These are phyloP conservation scores for Montipora capitata DNA, from an alignment of 92 coral and sea anemone genomes.

Conservation along the genomic window DNA sequence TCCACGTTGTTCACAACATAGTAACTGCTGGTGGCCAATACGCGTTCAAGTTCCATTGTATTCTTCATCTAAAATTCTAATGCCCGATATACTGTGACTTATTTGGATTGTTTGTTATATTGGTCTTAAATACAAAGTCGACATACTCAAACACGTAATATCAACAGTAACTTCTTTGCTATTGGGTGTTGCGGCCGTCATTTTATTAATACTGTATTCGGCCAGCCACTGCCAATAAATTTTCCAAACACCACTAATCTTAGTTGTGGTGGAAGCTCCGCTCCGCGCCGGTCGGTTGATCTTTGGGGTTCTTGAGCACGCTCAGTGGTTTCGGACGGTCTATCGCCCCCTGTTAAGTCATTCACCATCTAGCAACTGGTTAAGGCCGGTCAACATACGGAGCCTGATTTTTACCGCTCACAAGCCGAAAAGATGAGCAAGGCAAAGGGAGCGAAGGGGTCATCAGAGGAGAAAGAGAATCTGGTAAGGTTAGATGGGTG, in stretches of 20 bases:
- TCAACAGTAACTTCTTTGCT: neutral
- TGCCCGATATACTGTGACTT: slow-evolving; percentile 6
- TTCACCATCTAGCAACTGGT: neutral
- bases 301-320: neutral
- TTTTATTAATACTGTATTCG: slow-evolving; percentile 42
- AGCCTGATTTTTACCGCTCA: slow-evolving; percentile 17
- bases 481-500: slow-evolving; percentile 18
- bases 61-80: neutral
- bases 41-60: slow-evolving; percentile 1
- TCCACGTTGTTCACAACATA: neutral
- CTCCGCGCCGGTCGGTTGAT: slow-evolving; percentile 21
- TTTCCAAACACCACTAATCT: slow-evolving; percentile 15
- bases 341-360: neutral
- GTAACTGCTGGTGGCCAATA: slow-evolving; percentile 15
- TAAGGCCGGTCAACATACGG: neutral
- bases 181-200: slow-evolving; percentile 26
- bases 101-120: slow-evolving; percentile 29
- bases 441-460: slow-evolving; percentile 10
- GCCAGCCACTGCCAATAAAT: slow-evolving; percentile 41
- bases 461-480: slow-evolving; percentile 37
- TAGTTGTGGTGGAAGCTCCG: slow-evolving; percentile 7
- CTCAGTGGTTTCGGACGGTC: neutral
- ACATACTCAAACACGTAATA: slow-evolving; percentile 27
- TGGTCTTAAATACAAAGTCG: slow-evolving; percentile 45
- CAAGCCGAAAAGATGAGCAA: slow-evolving; percentile 27